Percentiles rank a stretch among this genome's conserved stretches.
Evolutionary conservation across 2,797 vertebrate species (phyloP).

Genomic region (Mergus octosetaceus): DNA sequence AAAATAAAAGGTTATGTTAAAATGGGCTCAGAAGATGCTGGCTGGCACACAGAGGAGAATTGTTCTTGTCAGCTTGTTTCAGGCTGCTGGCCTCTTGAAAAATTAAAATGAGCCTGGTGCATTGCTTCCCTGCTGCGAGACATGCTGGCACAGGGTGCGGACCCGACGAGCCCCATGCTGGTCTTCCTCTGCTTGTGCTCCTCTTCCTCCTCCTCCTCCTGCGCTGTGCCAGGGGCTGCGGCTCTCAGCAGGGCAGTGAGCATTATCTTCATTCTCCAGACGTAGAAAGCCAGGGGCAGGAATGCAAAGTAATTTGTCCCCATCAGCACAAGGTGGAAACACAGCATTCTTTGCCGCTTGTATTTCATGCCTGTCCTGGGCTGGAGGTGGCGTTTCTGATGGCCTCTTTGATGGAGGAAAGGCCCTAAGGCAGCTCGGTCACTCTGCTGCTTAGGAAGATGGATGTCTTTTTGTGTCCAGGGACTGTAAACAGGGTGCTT

Average conservation of each 20-base stretch:
- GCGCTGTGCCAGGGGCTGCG: neutral
- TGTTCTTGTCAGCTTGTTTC: constrained; percentile 3
- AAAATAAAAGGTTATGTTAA: neutral
- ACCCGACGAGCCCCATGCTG: fast-evolving
- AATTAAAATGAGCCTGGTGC: neutral
- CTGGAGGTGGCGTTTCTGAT: neutral
- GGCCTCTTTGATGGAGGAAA: neutral
- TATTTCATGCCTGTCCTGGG: neutral
- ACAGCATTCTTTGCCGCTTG: fast-evolving
- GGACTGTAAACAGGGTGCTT: constrained; percentile 31
- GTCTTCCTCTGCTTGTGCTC: neutral
- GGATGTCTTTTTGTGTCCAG: neutral
- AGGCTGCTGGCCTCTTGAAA: neutral
- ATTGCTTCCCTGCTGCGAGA: neutral
- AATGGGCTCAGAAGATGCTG: neutral
- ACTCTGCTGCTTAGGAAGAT: neutral
- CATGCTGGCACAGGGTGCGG: too few species aligned
- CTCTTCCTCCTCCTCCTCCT: neutral
- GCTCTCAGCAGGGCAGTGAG: neutral
- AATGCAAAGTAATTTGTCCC: fast-evolving
- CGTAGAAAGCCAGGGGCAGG: neutral
- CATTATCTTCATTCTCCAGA: neutral
- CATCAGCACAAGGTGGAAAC: neutral
- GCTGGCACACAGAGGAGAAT: neutral
- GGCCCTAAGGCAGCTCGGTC: neutral